A percentile compares a stretch with the other conserved stretches of the same genome.
Conservation (phyloP, 2,888 invertebrate species). For the Eilema caniola region DNA sequence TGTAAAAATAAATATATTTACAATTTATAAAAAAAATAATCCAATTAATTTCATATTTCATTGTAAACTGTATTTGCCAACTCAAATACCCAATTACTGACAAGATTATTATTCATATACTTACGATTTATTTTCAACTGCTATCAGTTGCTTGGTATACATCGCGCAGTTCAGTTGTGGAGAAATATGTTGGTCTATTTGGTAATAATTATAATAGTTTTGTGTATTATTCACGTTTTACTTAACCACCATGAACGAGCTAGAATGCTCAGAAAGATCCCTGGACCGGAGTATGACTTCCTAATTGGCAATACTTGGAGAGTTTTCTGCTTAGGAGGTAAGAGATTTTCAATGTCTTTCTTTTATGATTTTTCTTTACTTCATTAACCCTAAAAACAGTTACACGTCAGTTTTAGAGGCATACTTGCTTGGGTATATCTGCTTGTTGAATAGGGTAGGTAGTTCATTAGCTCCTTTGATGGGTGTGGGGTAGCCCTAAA, state of each 20-base stretch:
- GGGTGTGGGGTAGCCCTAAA: no score
- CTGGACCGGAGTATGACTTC: slow-evolving; percentile 60
- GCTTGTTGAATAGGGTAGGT: no score
- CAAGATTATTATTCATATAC: neutral
- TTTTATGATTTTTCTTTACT: neutral
- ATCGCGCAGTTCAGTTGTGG: slow-evolving; percentile 11
- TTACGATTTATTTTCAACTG: neutral
- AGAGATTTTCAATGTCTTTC: slow-evolving; percentile 5
- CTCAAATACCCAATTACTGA: no score
- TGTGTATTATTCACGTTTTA: slow-evolving; percentile 44
- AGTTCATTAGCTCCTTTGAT: no score
- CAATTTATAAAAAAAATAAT: no score
- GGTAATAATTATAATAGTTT: slow-evolving; percentile 25
- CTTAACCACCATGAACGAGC: slow-evolving; percentile 54
- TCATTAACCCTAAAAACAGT: neutral
- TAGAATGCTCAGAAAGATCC: slow-evolving; percentile 56
- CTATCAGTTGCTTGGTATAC: slow-evolving; percentile 18
- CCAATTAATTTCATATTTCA: no score
- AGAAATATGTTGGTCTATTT: slow-evolving; percentile 45
- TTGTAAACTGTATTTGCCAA: no score
- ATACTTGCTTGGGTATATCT: no score
- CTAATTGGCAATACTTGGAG: slow-evolving; percentile 57
- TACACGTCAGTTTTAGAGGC: no score
- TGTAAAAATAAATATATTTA: no score
- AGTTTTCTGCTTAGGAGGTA: slow-evolving; percentile 55